Base-by-base conservation (phyloP, 2,888 invertebrate genomes). In the Drosophila antonietae region DNA sequence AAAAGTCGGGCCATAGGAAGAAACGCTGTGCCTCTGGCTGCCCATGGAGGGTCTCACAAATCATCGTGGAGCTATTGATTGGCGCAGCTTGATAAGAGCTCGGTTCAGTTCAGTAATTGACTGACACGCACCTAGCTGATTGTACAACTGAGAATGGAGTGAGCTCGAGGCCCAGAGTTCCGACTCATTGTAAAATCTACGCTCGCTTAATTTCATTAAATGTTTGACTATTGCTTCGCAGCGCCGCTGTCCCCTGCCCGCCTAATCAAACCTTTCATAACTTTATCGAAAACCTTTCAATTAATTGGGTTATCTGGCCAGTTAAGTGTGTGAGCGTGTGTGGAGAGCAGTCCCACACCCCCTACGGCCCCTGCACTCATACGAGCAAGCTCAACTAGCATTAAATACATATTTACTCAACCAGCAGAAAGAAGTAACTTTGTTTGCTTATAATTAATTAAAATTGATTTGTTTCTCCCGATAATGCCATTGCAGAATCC, bases 201-300 rank as follows among this genome's bases (percentile, higher is more conserved):
- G 39, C 35, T 37, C 61, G 35, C 15, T 68, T 68, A 71, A 75
- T 75, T 77, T 78, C 78, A 76, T 79, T 68, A 78, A 68, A 60
- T 72, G 69, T 62, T 62, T 59, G 63, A 67, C 64, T 60, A 60
- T 67, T 53, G 63, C 57, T 67, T 46, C 46, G 15, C 51, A 44
- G 9, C 43, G 14, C 20, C 44, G 1, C 28, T 18, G 41, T 18
- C 51, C 31, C 33, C 31, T 31, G 63, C 57, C 62, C 58, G 66
- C 73, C 73, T 82, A 86, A 86, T 86, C 88, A 81, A 79, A 81
- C 80, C 84, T 81, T 83, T 83, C 82, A 80, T 68, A 85, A 83
- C 84, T 81, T 86, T 86, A 86, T 88, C 87, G 70, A 87, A 84
- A 80, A 88, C 73, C 81, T 82, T 88, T 88, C 88, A 86, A 81